Percentiles rank a stretch among this genome's conserved stretches.
Conservation (phyloP, 30 jellyfish, hydroid and myxozoan species). For the Hydra vulgaris region DNA sequence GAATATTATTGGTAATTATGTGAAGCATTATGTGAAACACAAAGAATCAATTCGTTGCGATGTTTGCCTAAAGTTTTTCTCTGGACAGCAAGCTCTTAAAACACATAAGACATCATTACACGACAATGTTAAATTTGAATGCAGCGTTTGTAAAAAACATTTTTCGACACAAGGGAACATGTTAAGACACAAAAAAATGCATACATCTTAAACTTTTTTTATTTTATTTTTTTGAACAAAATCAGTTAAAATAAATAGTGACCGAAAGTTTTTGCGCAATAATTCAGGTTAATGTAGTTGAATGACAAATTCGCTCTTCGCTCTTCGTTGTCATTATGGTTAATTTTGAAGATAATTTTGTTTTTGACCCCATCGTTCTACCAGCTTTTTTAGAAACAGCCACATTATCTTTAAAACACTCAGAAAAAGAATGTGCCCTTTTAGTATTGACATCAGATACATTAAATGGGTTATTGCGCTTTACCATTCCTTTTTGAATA, state of each 20-base stretch:
- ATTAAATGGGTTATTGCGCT: neutral
- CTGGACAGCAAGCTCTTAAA: constrained; percentile 5
- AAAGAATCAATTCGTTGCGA: neutral
- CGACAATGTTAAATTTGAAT: neutral
- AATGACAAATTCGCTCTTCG: neutral
- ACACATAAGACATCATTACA: neutral
- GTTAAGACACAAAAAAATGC: neutral
- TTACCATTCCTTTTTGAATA: neutral
- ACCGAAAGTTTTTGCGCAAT: neutral
- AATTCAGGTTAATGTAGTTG: neutral
- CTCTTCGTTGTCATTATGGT: neutral
- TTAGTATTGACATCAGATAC: neutral
- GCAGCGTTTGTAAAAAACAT: neutral
- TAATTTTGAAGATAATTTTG: neutral
- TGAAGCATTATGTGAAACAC: neutral
- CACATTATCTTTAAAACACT: neutral
- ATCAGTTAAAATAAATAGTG: neutral
- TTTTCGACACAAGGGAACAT: neutral
- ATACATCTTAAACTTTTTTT: neutral
- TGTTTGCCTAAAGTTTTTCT: neutral
- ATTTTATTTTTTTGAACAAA: no score
- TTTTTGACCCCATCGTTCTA: constrained; percentile 5
- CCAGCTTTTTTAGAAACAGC: constrained; percentile 4
- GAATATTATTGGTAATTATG: no score
- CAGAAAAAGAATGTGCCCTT: neutral